Conservation (phyloP, 2,113 vertebrate species). For the Oenanthe melanoleuca region DNA sequence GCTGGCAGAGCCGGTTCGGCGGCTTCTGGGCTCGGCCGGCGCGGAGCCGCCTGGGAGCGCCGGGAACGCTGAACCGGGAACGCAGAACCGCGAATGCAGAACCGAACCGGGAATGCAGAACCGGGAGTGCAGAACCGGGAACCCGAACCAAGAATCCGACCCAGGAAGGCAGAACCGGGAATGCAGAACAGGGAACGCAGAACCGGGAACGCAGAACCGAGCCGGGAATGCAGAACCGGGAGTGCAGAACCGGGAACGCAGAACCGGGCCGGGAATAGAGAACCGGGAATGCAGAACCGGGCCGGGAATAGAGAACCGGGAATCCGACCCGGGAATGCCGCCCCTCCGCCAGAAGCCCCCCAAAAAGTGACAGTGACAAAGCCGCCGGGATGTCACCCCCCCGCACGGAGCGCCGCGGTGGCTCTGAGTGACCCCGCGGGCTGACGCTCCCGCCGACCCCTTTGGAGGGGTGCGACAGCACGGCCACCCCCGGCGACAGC, state of each 20-base stretch:
- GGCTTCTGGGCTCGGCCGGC: slow-evolving; percentile 6
- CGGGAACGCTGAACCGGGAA: background rate
- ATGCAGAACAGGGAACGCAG: background rate
- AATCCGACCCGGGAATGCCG: background rate
- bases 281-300: too few species aligned
- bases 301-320: background rate
- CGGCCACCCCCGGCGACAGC: background rate
- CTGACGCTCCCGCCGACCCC: background rate
- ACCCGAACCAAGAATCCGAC: background rate
- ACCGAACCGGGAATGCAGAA: background rate
- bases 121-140: background rate
- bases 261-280: too few species aligned
- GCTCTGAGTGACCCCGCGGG: background rate
- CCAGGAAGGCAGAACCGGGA: background rate
- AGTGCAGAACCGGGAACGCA: too few species aligned
- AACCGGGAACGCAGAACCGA: background rate
- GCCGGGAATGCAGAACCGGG: background rate
- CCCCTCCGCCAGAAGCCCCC: background rate
- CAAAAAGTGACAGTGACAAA: background rate
- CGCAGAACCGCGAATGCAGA: too few species aligned
- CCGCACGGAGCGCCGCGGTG: background rate
- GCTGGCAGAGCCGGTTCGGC: slow-evolving; percentile 45
- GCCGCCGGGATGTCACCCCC: background rate
- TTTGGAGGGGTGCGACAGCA: fast-evolving
- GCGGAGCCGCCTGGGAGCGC: background rate